Conservation (phyloP, 2,113 vertebrate species). For the Sorex fumeus region DNA sequence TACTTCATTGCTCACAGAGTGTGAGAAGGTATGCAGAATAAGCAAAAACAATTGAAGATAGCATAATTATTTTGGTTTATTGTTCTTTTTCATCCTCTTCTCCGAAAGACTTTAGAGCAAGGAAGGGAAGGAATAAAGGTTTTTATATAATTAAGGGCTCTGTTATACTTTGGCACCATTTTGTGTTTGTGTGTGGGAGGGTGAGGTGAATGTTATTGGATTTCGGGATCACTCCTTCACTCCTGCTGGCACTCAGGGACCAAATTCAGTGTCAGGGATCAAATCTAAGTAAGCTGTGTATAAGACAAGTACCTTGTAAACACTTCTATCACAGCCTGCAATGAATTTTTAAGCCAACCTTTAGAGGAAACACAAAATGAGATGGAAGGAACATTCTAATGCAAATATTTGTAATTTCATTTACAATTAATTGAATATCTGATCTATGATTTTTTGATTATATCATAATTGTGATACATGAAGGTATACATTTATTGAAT, state of each 20-base stretch:
- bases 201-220: too few species aligned
- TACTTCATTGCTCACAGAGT: background rate
- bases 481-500: background rate
- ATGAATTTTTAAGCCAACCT: background rate
- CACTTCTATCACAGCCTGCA: background rate
- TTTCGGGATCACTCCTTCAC: too few species aligned
- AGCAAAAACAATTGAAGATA: background rate
- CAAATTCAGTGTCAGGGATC: too few species aligned
- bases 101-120: slow-evolving; percentile 1
- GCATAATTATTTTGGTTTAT: background rate
- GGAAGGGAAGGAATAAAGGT: background rate
- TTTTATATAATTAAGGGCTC: background rate
- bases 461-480: background rate
- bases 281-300: too few species aligned
- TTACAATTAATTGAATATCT: background rate
- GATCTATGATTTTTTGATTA: background rate
- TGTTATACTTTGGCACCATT: background rate
- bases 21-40: background rate
- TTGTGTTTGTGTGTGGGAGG: too few species aligned
- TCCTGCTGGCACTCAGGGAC: too few species aligned
- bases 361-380: background rate
- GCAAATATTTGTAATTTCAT: background rate
- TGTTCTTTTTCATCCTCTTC: background rate
- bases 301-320: too few species aligned
- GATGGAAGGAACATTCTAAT: background rate